Percentiles rank a stretch among this genome's conserved stretches.
Evolutionary conservation across 2,113 vertebrate genomes (phyloP).

Genomic region (Gallinago jamesoni): DNA sequence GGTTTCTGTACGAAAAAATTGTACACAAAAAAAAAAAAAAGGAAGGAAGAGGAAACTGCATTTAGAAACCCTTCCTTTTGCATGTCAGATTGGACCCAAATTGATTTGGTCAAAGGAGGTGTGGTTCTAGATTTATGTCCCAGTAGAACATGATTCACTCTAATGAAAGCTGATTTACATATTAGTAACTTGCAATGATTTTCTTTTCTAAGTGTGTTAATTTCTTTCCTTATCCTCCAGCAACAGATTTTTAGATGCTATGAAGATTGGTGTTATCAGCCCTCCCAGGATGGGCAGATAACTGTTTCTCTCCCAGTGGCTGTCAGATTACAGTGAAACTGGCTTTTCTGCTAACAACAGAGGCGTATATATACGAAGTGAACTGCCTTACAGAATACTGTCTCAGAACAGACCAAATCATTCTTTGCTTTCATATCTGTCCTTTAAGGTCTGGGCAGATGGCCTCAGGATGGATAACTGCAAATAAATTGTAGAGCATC

Average conservation of each 20-base stretch:
- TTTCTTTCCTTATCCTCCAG: slow-evolving; percentile 5
- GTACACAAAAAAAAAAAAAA: not conserved
- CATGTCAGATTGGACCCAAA: not conserved
- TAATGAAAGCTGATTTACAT: not conserved
- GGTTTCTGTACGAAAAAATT: not conserved
- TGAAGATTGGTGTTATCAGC: slow-evolving; percentile 10
- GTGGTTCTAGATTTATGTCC: not conserved
- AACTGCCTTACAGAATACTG: not conserved
- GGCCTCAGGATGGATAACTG: not conserved
- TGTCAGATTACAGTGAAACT: slow-evolving; percentile 9
- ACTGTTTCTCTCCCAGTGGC: not conserved
- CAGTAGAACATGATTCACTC: not conserved
- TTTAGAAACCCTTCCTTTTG: not conserved
- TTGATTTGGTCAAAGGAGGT: not conserved
- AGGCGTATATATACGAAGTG: not conserved
- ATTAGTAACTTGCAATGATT: not conserved
- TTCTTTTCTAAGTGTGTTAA: not conserved
- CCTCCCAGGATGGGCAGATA: slow-evolving; percentile 13
- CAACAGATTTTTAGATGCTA: slow-evolving; percentile 14
- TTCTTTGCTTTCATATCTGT: not conserved
- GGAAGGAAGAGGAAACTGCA: not conserved
- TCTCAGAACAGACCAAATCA: not conserved
- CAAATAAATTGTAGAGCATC: not conserved
- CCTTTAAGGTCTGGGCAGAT: not conserved
- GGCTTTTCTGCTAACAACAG: not conserved